These are phyloP conservation scores for Polymixis flavicincta DNA, from an alignment of 2,888 invertebrate genomes.

Conservation along the genomic window DNA sequence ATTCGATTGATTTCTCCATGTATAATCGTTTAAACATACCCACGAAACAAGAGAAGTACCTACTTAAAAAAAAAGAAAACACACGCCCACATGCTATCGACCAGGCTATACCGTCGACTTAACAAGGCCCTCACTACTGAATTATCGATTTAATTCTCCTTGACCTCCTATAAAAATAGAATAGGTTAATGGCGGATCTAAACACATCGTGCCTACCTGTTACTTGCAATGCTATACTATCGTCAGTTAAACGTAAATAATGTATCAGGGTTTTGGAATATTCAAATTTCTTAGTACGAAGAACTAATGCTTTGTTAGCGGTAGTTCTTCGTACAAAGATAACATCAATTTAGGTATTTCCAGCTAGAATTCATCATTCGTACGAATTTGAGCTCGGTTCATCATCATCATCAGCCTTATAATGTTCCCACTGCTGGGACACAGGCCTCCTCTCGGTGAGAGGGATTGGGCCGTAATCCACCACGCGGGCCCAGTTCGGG, in stretches of 20 bases:
- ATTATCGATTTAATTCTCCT: constrained; percentile 32
- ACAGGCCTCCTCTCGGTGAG: no score
- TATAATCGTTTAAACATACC: neutral
- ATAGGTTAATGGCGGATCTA: constrained; percentile 43
- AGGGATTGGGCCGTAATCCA: no score
- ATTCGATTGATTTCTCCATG: neutral
- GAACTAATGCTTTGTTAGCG: neutral
- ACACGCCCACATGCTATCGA: constrained; percentile 26
- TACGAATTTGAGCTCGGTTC: no score
- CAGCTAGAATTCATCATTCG: neutral
- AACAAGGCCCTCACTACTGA: constrained; percentile 2
- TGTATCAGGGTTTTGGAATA: neutral
- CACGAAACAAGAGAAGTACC: neutral
- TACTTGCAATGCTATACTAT: neutral
- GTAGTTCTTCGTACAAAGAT: neutral
- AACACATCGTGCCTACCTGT: constrained; percentile 30
- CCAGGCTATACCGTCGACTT: constrained; percentile 9
- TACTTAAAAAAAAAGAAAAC: neutral
- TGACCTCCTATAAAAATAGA: constrained; percentile 49
- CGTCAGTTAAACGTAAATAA: neutral
- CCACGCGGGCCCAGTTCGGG: no score
- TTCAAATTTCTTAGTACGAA: neutral
- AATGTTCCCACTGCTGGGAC: no score
- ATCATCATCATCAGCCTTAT: no score
- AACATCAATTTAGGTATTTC: neutral